Conservation (phyloP, 92 coral and sea anemone species). For the Actinernus sp. region DNA sequence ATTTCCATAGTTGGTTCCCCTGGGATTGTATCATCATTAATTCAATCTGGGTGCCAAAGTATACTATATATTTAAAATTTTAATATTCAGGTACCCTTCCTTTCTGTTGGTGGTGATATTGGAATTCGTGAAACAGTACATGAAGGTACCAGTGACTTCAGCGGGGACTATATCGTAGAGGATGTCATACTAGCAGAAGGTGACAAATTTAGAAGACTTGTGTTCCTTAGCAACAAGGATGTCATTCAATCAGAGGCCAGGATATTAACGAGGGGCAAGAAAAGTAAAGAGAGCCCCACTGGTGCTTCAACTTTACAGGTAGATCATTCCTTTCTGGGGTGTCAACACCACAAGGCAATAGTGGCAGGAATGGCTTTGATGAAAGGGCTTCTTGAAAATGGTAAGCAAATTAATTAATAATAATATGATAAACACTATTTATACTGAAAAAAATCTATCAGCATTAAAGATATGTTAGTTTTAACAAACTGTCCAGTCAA, state of each 20-base stretch:
- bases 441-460: too few species aligned
- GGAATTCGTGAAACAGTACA: constrained; percentile 79
- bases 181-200: constrained; percentile 77
- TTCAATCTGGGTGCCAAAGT: neutral
- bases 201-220: constrained; percentile 76
- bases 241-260: constrained; percentile 92
- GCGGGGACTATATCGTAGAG: constrained; percentile 90
- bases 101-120: constrained; percentile 90
- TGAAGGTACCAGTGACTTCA: constrained; percentile 66
- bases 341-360: constrained; percentile 77
- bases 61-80: too few species aligned
- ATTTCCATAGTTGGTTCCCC: too few species aligned
- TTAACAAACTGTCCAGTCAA: too few species aligned
- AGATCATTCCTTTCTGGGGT: constrained; percentile 74
- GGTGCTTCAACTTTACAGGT: constrained; percentile 47
- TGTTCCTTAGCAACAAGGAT: constrained; percentile 79
- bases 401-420: constrained; percentile 19
- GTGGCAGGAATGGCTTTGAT: constrained; percentile 80
- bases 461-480: too few species aligned
- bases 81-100: constrained; percentile 73
- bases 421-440: too few species aligned
- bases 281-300: neutral
- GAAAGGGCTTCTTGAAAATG: constrained; percentile 53
- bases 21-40: neutral
- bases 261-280: constrained; percentile 48